Base-by-base conservation (phyloP, 2,888 invertebrate species). In the Luperina testacea region DNA sequence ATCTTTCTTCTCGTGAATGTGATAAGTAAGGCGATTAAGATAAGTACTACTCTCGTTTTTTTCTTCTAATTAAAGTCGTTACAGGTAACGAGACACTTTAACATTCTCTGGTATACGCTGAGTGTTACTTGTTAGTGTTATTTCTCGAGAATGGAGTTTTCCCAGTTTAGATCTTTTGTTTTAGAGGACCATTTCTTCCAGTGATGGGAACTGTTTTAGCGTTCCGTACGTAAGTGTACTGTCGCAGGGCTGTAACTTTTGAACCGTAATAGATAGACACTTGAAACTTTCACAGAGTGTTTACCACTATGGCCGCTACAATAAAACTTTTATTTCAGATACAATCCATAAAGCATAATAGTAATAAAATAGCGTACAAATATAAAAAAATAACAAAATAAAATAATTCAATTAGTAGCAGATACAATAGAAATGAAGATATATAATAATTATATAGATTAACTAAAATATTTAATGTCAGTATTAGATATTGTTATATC, bases 61-160 rank as follows among this genome's bases (percentile, higher is more conserved):
- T 74, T 74, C 76, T 77, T 85, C 24, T 85, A 85, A 87, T 87
- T 85, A 85, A 87, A 85, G 73, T 80, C 65, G 48, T 85, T 65
- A 67, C 48, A 68, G 73, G 51, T 74, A 80, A 75, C 53, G 73
- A 81, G 88, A 87, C 74, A 67, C 75, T 84, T 78, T 51, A 84
- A 53, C 68, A 81, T 76, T 87, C 76, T 53, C 71, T 57, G 42
- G 63, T 53, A 48, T 15, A 70, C 48, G 69, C 45, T 63, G 45
- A 78, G 32, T 48, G 84, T 73, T 64, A 4, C 67, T 63, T 70
- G 75, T 64, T 53, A 68, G 64, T 20, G 63, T 74, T 73, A 68
- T 78, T 64, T 72, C 74, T 68, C 11, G 20, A 27, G 61, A 51
- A 72, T 2, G 24, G 38, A 64, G 7, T 27, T 24, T 51, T 64